Base-by-base conservation (phyloP, 2,888 invertebrate genomes). In the Antheraea assamensis region DNA sequence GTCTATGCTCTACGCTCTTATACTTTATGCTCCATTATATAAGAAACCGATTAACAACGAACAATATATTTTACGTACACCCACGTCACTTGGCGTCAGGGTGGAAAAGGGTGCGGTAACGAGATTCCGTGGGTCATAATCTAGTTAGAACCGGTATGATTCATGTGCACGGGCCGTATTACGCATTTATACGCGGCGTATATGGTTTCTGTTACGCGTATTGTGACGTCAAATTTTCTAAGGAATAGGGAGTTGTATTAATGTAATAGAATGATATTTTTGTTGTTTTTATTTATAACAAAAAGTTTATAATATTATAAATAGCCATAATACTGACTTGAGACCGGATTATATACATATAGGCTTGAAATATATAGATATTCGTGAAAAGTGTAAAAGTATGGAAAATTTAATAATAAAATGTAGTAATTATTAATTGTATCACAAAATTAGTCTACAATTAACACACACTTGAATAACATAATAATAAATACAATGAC, bases 71-170 rank as follows among this genome's bases (percentile, higher is more conserved):
- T 80, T 77, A 81, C 76, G 75, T 75, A 75, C 75, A 76, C n/a
- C 13, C 76, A 78, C 87, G 91, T 91, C 91, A 88, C 83, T 83
- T 75, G 81, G 81, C 81, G 90, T 91, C 88, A 88, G 85, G 84
- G 80, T 78, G 77, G 91, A 92, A 90, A 90, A 93, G 93, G 94
- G 93, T 92, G 87, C 78, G 78, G 81, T 93, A 93, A 93, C 85
- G 87, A 89, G 93, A 91, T 93, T 93, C 83, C 83, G 83, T 79
- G 80, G 84, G 85, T 82, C 84, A 82, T 94, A 94, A 94, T 93
- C 88, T 79, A 82, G 85, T 94, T 94, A 94, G 77, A 78, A 77
- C 75, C 78, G 84, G 83, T 91, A 93, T 94, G 94, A 94, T 94
- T 93, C 92, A 94, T 94, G 91, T 81, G 86, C 72, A 52, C 72